Base-by-base conservation (phyloP, 1,140 invertebrate species). In the Polypedilum vanderplanki region DNA sequence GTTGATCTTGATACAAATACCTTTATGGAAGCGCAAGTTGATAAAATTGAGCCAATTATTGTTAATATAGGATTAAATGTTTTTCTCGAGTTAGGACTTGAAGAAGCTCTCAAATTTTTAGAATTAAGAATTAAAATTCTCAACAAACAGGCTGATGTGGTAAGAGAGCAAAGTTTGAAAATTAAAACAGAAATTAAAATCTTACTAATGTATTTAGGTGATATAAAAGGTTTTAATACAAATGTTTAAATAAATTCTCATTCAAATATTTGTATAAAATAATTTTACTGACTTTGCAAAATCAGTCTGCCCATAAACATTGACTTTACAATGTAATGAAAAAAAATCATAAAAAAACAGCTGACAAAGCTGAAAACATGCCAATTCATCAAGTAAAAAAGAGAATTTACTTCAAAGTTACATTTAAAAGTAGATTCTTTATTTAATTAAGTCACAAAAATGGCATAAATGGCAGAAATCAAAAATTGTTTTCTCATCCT, bases 151-250 rank as follows among this genome's bases (percentile, higher is more conserved):
- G 85, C 87, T 8, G 84, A 86, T 20, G 85, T 88, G 77, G 80
- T 93, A 15, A 84, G 87, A 7, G 85, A 88, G 73, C 87, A 91
- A 78, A 88, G 90, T 76, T 85, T 89, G 0, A 86, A 87, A 77
- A 90, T 89, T 0, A 92, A 92, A 77, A 89, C 91, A 8, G 88
- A 93, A 78, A 94, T 95, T 75, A 94, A 94, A 81, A 81, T 94
- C 76, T 88, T 93, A 76, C 82, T 92, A 12, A 83, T 90, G 78
- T 86, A 86, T 8, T 86, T 93, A 18, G 83, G 83, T 73, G 87
- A 91, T 77, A 80, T 90, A 57, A 85, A 87, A 77, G 80, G 83
- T 3, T 40, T 78, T 18, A 64, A 17, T 70, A 24, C 41, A 17
- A 41, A 10, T 22, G n/a, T 10, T 57, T 15, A 15, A 57, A 57